Evolutionary conservation across 2,888 invertebrate species (phyloP), one percentile per base, ranked within the genome.

Genomic region (Drosophila aldrichi): DNA sequence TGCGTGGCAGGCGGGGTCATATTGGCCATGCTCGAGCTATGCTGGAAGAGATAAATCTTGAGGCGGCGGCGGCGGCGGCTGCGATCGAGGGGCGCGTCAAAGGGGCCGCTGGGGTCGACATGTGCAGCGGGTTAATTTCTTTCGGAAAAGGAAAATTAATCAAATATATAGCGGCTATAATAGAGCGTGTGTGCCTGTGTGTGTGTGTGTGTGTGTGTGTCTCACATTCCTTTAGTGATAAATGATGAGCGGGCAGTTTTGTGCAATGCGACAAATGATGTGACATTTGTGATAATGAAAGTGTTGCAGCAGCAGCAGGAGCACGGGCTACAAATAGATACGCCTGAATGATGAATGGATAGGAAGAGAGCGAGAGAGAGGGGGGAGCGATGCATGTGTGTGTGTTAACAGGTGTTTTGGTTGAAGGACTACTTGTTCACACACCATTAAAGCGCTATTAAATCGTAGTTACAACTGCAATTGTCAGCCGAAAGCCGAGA

Each of bases 101-200:
- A 89, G 75, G 74, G 90, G 82, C 90, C 90, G 85, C 82, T 77
- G 64, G 65, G 68, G 82, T 86, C 79, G 82, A 82, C 82, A 77
- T 83, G 88, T 82, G 85, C 89, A 85, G 82, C 80, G 91, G 91
- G 91, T 91, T 91, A 91, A 92, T 91, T 92, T 91, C 89, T 90
- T 91, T 91, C 92, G 91, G 91, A 92, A 91, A 90, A 91, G 82
- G 80, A 73, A 83, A 84, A 91, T 91, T 91, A 91, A 91, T 91
- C 91, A 85, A 91, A 90, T 81, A 80, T 82, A 67, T 54, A 57
- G 56, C 41, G 43, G 61, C 58, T 62, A 64, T 60, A 63, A 25
- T 66, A 20, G 58, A 40, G 63, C 60, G 60, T 55, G 25, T 3
- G 2, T 3, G 25, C 0, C 58, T 44, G 62, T 60, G 52, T 38